Percentiles rank a stretch among this genome's conserved stretches.
Evolutionary conservation across 1,140 invertebrate genomes (phyloP).

Genomic region (Drosophila subobscura): DNA sequence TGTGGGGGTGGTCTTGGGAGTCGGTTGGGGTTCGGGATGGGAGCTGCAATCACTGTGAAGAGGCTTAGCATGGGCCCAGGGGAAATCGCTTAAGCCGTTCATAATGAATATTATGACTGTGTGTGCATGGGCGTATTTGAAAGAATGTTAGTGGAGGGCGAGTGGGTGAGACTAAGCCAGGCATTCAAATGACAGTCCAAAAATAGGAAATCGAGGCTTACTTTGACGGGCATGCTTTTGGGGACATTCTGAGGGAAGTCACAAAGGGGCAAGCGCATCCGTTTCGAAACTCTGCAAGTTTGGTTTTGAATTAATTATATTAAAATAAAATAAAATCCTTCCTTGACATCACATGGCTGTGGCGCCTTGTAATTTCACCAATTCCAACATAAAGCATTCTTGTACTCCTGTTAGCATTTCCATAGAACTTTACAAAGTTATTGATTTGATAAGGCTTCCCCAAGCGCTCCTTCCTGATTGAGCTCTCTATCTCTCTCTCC

Average conservation of each 20-base stretch:
- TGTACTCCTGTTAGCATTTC: conserved; percentile 14
- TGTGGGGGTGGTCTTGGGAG: conserved; percentile 11
- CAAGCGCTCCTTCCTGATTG: neutral
- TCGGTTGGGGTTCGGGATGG: conserved; percentile 5
- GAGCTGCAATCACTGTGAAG: conserved; percentile 69
- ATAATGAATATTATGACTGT: conserved; percentile 80
- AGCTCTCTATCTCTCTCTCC: neutral
- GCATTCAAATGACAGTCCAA: conserved; percentile 16
- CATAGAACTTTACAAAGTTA: conserved; percentile 18
- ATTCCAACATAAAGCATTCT: neutral
- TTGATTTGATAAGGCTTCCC: conserved; percentile 31
- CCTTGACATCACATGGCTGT: too few relatives aligned
- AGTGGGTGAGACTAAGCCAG: conserved; percentile 10
- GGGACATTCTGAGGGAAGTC: neutral
- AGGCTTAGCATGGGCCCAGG: conserved; percentile 74
- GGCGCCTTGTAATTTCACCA: conserved; percentile 6
- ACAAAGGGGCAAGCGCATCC: too few relatives aligned
- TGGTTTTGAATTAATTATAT: too few relatives aligned
- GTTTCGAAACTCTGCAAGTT: too few relatives aligned
- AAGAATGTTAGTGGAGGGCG: conserved; percentile 22
- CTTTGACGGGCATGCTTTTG: neutral
- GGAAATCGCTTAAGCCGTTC: conserved; percentile 83
- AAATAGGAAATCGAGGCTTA: conserved; percentile 29
- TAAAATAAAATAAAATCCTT: too few relatives aligned
- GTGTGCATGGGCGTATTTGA: neutral